A percentile compares a stretch with the other conserved stretches of the same genome.
Evolutionary conservation across 2,113 vertebrate genomes (phyloP).

Genomic region (Mohoua ochrocephala): DNA sequence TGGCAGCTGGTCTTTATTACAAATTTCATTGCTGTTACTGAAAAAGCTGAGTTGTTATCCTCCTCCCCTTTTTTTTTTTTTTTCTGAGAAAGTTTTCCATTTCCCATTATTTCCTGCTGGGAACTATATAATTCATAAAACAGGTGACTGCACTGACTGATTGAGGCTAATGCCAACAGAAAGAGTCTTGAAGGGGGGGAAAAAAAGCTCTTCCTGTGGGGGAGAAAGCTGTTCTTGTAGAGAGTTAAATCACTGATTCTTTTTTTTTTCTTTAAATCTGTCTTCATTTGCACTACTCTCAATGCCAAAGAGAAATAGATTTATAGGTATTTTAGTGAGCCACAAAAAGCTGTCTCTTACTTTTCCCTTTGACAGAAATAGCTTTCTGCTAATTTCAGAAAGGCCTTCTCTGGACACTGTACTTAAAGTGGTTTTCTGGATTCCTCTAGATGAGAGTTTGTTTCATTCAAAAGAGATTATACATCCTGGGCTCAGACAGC

Average conservation of each 20-base stretch:
- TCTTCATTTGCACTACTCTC: not conserved
- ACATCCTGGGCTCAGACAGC: not conserved
- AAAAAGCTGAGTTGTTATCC: not conserved
- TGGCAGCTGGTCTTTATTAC: not conserved
- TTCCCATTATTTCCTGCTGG: not conserved
- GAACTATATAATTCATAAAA: not conserved
- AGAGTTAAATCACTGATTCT: not conserved
- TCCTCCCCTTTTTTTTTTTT: rapidly evolving
- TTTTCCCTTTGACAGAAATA: not conserved
- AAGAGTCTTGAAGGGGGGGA: rapidly evolving
- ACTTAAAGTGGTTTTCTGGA: not conserved
- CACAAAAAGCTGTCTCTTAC: not conserved
- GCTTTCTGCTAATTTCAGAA: not conserved
- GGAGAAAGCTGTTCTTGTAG: not conserved
- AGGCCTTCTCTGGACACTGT: not conserved
- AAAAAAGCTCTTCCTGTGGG: not conserved
- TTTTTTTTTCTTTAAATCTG: not conserved
- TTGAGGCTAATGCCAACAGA: not conserved
- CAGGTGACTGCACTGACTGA: not conserved
- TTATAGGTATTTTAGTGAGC: not conserved
- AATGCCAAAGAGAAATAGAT: not conserved
- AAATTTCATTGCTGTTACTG: not conserved
- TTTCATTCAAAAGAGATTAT: not conserved
- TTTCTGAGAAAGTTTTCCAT: not conserved
- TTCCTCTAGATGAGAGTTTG: not conserved